Percentiles rank a stretch among this genome's conserved stretches.
These are phyloP conservation scores for Sycophaga agraensis DNA, from an alignment of 1,140 invertebrate species.

Conservation along the genomic window DNA sequence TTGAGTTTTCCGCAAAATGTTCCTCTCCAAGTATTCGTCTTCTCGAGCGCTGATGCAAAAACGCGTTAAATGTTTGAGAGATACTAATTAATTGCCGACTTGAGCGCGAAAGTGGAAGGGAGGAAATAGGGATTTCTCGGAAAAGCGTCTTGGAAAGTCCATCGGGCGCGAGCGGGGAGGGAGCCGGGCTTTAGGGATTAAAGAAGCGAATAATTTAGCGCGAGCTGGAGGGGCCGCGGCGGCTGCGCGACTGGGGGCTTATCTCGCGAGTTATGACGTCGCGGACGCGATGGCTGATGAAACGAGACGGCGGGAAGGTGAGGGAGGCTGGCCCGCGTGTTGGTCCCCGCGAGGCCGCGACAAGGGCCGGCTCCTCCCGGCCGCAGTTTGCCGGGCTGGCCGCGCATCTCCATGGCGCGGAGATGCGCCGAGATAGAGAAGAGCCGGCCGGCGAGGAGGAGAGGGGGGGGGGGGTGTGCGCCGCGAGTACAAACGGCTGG, in stretches of 20 bases:
- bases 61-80: no score
- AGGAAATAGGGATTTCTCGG: no score
- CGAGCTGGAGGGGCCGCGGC: not conserved
- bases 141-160: slow-evolving; percentile 13
- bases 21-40: no score
- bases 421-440: not conserved
- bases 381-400: not conserved
- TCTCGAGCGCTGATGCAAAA: no score
- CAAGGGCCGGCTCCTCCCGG: not conserved
- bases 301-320: slow-evolving; percentile 11
- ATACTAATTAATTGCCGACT: no score
- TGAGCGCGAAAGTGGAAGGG: no score
- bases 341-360: no score
- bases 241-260: not conserved
- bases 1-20: no score
- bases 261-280: slow-evolving; percentile 14
- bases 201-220: slow-evolving; percentile 12
- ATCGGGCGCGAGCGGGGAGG: not conserved
- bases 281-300: slow-evolving; percentile 15
- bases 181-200: slow-evolving; percentile 8
- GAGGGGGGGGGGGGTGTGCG: not conserved
- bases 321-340: no score
- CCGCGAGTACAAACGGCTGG: slow-evolving; percentile 47
- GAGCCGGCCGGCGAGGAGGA: not conserved
- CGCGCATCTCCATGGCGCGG: not conserved